A percentile compares a stretch with the other conserved stretches of the same genome.
Evolutionary conservation across 1,140 invertebrate species (phyloP).

Genomic region (Asbolus verrucosus): DNA sequence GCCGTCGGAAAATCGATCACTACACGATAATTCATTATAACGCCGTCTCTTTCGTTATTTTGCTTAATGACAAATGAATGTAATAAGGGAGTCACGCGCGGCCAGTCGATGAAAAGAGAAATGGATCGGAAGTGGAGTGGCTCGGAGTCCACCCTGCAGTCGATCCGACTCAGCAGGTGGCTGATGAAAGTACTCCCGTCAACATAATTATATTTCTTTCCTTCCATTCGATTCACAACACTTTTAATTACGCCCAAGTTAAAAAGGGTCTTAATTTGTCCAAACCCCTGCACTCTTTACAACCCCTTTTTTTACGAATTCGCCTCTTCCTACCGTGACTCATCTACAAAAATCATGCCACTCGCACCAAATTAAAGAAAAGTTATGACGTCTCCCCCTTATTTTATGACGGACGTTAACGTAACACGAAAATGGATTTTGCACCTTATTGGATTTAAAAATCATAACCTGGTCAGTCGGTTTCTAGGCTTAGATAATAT

Average conservation of each 20-base stretch:
- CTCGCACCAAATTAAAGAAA: conserved; percentile 29
- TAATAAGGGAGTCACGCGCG: conserved; percentile 47
- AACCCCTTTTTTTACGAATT: conserved; percentile 21
- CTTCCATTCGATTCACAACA: conserved; percentile 54
- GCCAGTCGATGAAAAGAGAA: conserved; percentile 45
- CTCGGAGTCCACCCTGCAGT: conserved; percentile 32
- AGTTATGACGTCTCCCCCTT: conserved; percentile 20
- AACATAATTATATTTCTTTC: conserved; percentile 57
- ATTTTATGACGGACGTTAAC: conserved; percentile 26
- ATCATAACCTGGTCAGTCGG: conserved; percentile 26
- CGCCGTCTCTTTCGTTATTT: conserved; percentile 36
- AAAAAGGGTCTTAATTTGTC: conserved; percentile 54
- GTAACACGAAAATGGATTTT: conserved; percentile 14
- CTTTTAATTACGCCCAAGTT: conserved; percentile 56
- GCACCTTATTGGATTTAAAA: conserved; percentile 23
- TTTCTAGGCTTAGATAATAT: conserved; percentile 4
- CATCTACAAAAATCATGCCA: conserved; percentile 25
- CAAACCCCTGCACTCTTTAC: conserved; percentile 45
- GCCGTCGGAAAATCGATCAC: conserved; percentile 3
- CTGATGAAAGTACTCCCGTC: conserved; percentile 56
- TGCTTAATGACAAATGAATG: conserved; percentile 46
- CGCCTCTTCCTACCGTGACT: conserved; percentile 16
- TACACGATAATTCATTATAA: conserved; percentile 4
- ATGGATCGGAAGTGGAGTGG: conserved; percentile 44
- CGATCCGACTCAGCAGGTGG: conserved; percentile 54